Percentiles rank a stretch among this genome's conserved stretches.
Conservation (phyloP, 2,797 vertebrate genomes). For the Pterois miles region DNA sequence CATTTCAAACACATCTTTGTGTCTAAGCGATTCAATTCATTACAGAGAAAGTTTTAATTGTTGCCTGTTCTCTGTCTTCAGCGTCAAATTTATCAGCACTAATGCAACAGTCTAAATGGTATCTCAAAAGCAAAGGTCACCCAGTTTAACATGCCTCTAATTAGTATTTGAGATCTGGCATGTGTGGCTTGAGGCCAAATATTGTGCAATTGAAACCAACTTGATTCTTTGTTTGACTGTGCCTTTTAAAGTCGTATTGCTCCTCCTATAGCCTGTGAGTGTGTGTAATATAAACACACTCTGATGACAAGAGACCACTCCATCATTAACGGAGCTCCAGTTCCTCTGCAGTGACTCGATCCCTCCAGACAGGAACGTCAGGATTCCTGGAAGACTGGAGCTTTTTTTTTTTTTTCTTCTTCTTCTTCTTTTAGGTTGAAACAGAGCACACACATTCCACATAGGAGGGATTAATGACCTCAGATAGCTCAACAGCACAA, state of each 20-base stretch:
- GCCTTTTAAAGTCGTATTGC: constrained; percentile 41
- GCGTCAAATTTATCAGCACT: constrained; percentile 32
- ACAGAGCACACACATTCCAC: constrained; percentile 71
- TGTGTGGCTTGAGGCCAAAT: constrained; percentile 29
- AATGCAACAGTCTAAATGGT: constrained; percentile 18
- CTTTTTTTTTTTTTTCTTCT: constrained; percentile 12
- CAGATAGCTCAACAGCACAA: constrained; percentile 64
- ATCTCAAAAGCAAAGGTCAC: constrained; percentile 28
- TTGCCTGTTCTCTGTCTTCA: constrained; percentile 29
- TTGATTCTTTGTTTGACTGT: constrained; percentile 45
- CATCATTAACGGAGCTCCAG: constrained; percentile 53
- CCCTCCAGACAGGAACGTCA: constrained; percentile 48
- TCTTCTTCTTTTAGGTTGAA: constrained; percentile 59
- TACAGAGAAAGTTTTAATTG: not conserved
- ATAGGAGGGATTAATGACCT: constrained; percentile 58
- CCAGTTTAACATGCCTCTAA: constrained; percentile 28
- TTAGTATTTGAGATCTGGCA: constrained; percentile 39
- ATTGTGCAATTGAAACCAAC: constrained; percentile 29
- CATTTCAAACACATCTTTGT: not conserved
- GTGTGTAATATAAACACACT: constrained; percentile 69
- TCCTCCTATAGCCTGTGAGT: constrained; percentile 43
- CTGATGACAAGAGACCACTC: constrained; percentile 67
- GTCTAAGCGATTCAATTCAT: not conserved
- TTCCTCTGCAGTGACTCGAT: constrained; percentile 50
- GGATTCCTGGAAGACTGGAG: constrained; percentile 66